Percentiles rank a stretch among this genome's conserved stretches.
Evolutionary conservation across 2,113 vertebrate genomes (phyloP).

Genomic region (Dolichotis patagonum): DNA sequence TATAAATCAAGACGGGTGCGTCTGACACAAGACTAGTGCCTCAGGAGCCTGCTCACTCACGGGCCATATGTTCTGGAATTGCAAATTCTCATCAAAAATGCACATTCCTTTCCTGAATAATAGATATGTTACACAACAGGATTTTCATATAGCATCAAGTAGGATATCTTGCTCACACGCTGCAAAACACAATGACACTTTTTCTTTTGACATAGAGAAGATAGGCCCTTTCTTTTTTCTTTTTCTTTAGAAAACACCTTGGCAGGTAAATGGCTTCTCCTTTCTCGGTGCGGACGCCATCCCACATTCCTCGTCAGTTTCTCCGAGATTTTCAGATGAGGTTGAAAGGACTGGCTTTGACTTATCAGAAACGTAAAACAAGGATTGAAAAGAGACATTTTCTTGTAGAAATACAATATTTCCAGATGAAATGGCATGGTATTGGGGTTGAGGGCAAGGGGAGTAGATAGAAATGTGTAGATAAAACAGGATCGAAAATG

Average conservation of each 20-base stretch:
- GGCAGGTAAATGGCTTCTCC: neutral
- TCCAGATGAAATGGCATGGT: slow-evolving; percentile 28
- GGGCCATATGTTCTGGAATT: neutral
- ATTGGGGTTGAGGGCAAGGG: neutral
- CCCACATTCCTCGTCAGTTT: neutral
- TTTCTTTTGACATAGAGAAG: neutral
- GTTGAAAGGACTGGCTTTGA: slow-evolving; percentile 4
- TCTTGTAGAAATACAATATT: slow-evolving; percentile 34
- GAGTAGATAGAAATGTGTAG: neutral
- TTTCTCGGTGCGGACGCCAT: neutral
- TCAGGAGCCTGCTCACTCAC: rapidly evolving
- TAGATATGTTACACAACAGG: neutral
- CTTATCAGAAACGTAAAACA: slow-evolving; percentile 51
- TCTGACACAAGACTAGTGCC: neutral
- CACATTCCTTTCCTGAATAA: slow-evolving; percentile 18
- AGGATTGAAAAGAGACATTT: slow-evolving; percentile 1
- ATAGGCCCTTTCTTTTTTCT: neutral
- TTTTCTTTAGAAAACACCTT: slow-evolving; percentile 25
- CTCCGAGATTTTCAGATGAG: slow-evolving; percentile 45
- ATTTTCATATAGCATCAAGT: neutral
- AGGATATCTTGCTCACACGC: neutral
- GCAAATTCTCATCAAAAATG: slow-evolving; percentile 17
- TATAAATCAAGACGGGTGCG: neutral
- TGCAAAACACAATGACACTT: neutral
- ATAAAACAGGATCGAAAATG: neutral